Percentiles rank a stretch among this genome's conserved stretches.
Conservation (phyloP, 2,888 invertebrate species). For the Dicyrtomina minuta region DNA sequence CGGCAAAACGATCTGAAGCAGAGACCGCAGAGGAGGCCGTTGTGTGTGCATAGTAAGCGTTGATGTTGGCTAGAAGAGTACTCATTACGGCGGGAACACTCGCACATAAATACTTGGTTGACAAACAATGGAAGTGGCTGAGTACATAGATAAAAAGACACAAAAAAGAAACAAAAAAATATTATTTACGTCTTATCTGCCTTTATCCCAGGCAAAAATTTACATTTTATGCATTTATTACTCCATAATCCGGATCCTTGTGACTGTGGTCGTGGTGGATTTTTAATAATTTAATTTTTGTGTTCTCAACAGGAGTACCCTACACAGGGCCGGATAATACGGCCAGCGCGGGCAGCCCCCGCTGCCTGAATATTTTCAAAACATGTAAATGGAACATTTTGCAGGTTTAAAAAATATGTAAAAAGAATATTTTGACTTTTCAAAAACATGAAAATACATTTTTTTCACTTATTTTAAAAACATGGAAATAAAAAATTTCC, state of each 20-base stretch:
- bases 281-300: background rate
- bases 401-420: too few species aligned
- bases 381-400: too few species aligned
- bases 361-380: too few species aligned
- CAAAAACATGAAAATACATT: too few species aligned
- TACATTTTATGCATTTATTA: background rate
- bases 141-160: too few species aligned
- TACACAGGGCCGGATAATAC: too few species aligned
- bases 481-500: too few species aligned
- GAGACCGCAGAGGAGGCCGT: slow-evolving; percentile 97
- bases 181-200: background rate
- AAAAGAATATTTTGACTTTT: too few species aligned
- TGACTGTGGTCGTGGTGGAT: background rate
- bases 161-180: slow-evolving; percentile 4
- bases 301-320: too few species aligned
- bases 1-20: slow-evolving; percentile 97
- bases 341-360: too few species aligned
- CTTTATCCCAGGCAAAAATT: background rate
- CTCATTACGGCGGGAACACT: slow-evolving; percentile 99
- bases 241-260: background rate
- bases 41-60: slow-evolving; percentile 98
- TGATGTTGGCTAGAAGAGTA: slow-evolving; percentile 96
- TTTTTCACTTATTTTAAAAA: too few species aligned
- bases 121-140: slow-evolving; percentile 98
- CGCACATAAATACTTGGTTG: slow-evolving; percentile 97